Base-by-base conservation (phyloP, 2,797 vertebrate genomes). In the Lemur catta region DNA sequence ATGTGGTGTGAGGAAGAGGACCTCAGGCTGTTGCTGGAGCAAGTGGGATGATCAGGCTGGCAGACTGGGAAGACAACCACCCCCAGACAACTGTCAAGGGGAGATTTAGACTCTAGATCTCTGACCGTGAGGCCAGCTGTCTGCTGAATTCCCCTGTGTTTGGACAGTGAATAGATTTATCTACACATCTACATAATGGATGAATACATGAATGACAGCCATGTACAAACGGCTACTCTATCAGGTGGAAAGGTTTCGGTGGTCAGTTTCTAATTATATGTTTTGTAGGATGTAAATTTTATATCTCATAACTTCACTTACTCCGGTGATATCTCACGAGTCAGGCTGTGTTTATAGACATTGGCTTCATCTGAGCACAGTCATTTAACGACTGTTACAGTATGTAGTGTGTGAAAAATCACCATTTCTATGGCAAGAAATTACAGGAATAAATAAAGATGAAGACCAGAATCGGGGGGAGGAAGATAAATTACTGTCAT, bases 201-300 rank as follows among this genome's bases (percentile, higher is more conserved):
- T 7, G 33, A 38, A 26, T 14, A 4, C 20, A 7, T 48, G 46
- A 20, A 30, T 13, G 38, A 14, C 0, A 11, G 22, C n/a, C 11
- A 1, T 1, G 4, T 1, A 41, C 22, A 22, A 24, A 11, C 1
- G 38, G 38, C 43, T 72, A 1, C 13, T 4, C 1, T 15, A 7
- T 17, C 17, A 1, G 72, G 46, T 18, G 8, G 75, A 26, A 69
- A 14, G 80, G n/a, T 28, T 4, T 18, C n/a, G 2, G 12, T 20
- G 75, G 7, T 46, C 65, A 6, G 18, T 14, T 48, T 52, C 41
- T 71, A 7, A 28, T 38, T 13, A 17, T 6, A 0, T 4, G 0
- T 69, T 87, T 41, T 52, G 15, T 43, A 72, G 22, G n/a, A 81
- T 17, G 48, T 69, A 48, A 48, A 46, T 50, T 35, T 55, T 69